Base-by-base conservation (phyloP, 2,797 vertebrate species). In the Phylloscopus collybita region DNA sequence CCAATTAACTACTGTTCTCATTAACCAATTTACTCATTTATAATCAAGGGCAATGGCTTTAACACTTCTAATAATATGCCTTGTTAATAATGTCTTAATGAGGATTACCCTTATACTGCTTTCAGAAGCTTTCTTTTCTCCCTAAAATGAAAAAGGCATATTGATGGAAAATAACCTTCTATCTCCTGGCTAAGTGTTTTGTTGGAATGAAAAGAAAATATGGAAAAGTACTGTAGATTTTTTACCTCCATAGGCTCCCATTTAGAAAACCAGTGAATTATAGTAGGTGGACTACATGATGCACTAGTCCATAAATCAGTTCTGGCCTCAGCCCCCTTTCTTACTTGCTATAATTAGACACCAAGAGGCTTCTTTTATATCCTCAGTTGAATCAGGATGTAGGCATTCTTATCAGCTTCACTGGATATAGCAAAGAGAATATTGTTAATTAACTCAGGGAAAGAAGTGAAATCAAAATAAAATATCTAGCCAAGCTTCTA, bases 21-120 rank as follows among this genome's bases (percentile, higher is more conserved):
- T 97, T 97, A 96, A 94, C 73, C 5, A 95, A 91, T 96, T 95
- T 96, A 80, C 67, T 91, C 64, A 91, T 97, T 95, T 88, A 95
- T 91, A 95, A 95, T 97, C 86, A 95, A 93, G 92, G 86, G 70
- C 86, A 94, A 88, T 75, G 62, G 42, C 71, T 96, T 94, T 84
- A 95, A 75, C 49, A 79, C 64, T 94, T 94, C 62, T 90, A 95
- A 94, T 90, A 93, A 93, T 92, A 96, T 32, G 80, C 64, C 88
- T 80, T 88, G 71, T 95, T 97, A 96, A 93, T 88, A 89, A 94
- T 38, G 56, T 47, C 84, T 85, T 96, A 95, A 95, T 88, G 81
- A 94, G 76, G 61, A 96, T 95, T 95, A 94, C 73, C 75, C 53
- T 92, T 66, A 84, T 61, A 92, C 30, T 85, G 62, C 81, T 95